Percentiles rank a stretch among this genome's conserved stretches.
Conservation (phyloP, 2,113 vertebrate species). For the Campylomormyrus numenius region DNA sequence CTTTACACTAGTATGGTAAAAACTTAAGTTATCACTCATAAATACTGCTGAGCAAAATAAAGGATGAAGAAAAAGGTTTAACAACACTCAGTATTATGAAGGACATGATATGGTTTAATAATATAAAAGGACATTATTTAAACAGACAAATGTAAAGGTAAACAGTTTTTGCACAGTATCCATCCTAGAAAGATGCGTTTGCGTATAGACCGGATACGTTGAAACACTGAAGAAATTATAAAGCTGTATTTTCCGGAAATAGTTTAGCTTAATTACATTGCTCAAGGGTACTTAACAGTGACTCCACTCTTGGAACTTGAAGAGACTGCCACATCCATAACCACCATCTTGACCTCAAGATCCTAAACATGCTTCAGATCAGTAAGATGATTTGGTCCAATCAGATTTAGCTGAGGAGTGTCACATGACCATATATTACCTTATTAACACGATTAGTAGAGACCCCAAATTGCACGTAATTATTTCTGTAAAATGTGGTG, state of each 20-base stretch:
- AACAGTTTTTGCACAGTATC: background rate
- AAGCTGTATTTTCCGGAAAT: background rate
- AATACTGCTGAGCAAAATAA: background rate
- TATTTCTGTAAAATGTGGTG: background rate
- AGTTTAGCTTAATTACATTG: background rate
- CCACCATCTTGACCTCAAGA: background rate
- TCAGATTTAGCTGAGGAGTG: background rate
- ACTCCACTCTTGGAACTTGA: background rate
- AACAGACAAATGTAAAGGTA: background rate
- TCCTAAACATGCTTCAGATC: background rate
- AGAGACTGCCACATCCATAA: background rate
- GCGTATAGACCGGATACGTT: background rate
- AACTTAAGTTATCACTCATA: background rate
- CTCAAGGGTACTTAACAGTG: background rate
- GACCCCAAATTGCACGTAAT: background rate
- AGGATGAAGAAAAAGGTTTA: background rate
- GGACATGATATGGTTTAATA: background rate
- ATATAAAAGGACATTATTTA: background rate
- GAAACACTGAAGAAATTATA: background rate
- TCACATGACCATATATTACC: background rate
- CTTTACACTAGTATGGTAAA: background rate
- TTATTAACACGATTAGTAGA: background rate
- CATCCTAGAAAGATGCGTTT: background rate
- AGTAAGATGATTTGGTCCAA: background rate
- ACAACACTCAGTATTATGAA: background rate